A percentile compares a stretch with the other conserved stretches of the same genome.
Conservation (phyloP, 2,797 vertebrate species). For the Ara ararauna region DNA sequence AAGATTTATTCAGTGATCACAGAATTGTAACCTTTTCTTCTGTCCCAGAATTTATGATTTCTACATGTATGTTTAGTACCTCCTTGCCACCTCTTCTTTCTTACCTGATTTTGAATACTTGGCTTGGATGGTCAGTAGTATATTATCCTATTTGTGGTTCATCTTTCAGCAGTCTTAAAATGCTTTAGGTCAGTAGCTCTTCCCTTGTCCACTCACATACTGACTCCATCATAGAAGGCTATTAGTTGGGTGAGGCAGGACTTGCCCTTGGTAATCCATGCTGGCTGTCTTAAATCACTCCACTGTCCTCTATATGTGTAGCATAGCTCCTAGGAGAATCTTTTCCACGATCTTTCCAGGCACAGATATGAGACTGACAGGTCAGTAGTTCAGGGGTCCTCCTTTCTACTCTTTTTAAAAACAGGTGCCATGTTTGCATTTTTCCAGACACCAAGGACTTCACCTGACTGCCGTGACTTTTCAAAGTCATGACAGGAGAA, state of each 20-base stretch:
- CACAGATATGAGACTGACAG: background rate
- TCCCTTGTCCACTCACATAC: background rate
- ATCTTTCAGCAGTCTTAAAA: background rate
- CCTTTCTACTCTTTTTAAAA: background rate
- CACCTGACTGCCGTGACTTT: background rate
- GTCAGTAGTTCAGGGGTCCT: background rate
- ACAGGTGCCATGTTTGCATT: background rate
- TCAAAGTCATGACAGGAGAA: background rate
- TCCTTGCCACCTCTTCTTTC: background rate
- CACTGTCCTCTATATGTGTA: background rate
- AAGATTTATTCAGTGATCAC: background rate
- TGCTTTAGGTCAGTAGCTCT: background rate
- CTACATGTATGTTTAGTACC: background rate
- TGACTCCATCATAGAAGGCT: background rate
- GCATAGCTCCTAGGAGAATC: background rate
- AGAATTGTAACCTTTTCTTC: background rate
- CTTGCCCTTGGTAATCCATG: background rate
- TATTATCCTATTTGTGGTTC: background rate
- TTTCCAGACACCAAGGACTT: background rate
- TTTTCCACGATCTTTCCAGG: background rate
- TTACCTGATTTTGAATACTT: background rate
- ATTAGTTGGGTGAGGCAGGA: background rate
- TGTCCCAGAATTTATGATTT: background rate
- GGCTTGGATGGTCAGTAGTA: background rate
- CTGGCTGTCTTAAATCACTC: background rate